These are phyloP conservation scores for Bombus picipes DNA, from an alignment of 1,140 invertebrate genomes.

Conservation along the genomic window DNA sequence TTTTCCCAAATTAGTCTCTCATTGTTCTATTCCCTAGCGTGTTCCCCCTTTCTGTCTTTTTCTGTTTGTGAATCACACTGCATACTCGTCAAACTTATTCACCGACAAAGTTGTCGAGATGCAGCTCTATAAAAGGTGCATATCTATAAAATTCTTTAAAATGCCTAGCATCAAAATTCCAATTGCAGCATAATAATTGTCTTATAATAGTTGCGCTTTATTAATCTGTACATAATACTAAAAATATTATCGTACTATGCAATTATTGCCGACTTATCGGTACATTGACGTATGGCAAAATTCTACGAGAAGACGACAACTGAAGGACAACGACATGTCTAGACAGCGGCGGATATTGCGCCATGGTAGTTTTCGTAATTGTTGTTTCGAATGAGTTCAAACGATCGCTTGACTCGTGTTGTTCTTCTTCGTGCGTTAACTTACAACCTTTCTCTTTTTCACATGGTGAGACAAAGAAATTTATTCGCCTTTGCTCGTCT, in stretches of 20 bases:
- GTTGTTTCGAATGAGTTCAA: slow-evolving; percentile 21
- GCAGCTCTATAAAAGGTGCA: too few species aligned
- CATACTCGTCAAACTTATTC: neutral
- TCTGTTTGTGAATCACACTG: neutral
- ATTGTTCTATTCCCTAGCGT: neutral
- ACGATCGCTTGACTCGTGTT: neutral
- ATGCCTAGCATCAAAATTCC: too few species aligned
- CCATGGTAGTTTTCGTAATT: neutral
- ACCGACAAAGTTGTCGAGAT: neutral
- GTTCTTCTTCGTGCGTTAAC: neutral
- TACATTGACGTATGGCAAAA: neutral
- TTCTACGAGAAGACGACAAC: neutral
- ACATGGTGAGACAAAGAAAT: neutral
- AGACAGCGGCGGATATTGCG: too few species aligned
- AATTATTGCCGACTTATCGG: too few species aligned
- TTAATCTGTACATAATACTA: neutral
- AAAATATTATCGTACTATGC: neutral
- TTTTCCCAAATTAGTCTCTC: neutral
- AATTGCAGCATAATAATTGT: too few species aligned
- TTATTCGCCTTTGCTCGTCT: neutral
- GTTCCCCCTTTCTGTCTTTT: neutral
- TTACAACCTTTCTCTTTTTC: neutral
- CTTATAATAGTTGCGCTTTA: too few species aligned
- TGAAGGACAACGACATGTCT: neutral
- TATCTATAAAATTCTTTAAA: too few species aligned